These are phyloP conservation scores for Sebastes trivittatus DNA, from an alignment of 2,797 vertebrate genomes.

Conservation along the genomic window DNA sequence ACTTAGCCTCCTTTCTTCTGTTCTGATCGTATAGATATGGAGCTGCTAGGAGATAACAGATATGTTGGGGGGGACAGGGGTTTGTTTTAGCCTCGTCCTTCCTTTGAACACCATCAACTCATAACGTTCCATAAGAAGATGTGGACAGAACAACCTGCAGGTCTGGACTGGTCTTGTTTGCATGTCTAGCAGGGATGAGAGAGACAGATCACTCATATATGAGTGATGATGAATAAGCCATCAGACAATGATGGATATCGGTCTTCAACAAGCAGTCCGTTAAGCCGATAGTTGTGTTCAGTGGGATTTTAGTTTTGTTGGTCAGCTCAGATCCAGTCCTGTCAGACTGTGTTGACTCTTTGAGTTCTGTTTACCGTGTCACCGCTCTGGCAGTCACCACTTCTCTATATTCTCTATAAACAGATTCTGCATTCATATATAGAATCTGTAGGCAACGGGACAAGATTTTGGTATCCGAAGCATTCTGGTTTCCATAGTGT, in stretches of 20 bases:
- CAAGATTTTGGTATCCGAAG: too few relatives aligned
- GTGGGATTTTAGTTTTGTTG: background rate
- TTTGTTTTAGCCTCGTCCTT: background rate
- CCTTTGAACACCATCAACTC: background rate
- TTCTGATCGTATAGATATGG: slow-evolving; percentile 15
- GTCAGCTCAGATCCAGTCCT: background rate
- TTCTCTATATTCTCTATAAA: too few relatives aligned
- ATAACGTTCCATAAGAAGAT: background rate
- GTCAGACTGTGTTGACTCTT: background rate
- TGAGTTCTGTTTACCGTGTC: background rate
- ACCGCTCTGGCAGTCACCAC: too few relatives aligned
- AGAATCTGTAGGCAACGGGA: too few relatives aligned
- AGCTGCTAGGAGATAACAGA: background rate
- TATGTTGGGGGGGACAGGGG: background rate
- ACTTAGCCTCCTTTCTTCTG: slow-evolving; percentile 42
- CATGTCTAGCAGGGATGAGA: background rate
- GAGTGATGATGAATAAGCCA: background rate
- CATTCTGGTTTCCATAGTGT: too few relatives aligned
- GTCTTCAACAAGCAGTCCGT: background rate
- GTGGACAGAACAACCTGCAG: background rate
- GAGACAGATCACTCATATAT: background rate
- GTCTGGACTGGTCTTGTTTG: background rate
- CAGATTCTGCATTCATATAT: too few relatives aligned
- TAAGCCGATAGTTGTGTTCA: background rate
- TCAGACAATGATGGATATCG: background rate